A percentile compares a stretch with the other conserved stretches of the same genome.
These are phyloP conservation scores for Diplodus sargus DNA, from an alignment of 2,797 vertebrate genomes.

Conservation along the genomic window DNA sequence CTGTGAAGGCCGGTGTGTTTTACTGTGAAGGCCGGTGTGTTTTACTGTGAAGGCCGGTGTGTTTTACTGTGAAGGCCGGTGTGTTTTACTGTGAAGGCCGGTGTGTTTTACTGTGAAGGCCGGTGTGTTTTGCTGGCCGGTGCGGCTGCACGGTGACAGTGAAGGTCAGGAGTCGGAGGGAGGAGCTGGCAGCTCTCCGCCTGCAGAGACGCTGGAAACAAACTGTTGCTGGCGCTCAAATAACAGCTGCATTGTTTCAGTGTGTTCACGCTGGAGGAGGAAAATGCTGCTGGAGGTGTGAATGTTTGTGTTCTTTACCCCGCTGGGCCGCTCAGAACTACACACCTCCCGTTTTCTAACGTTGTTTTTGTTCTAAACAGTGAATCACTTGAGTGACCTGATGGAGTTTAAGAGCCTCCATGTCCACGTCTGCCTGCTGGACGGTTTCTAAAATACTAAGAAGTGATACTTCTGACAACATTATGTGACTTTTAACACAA, in stretches of 20 bases:
- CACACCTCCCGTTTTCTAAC: neutral
- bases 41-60: too few species aligned
- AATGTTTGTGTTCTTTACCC: constrained; percentile 1
- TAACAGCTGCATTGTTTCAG: constrained; percentile 34
- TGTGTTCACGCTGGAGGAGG: too few species aligned
- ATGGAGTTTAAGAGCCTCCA: too few species aligned
- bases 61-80: neutral
- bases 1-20: neutral
- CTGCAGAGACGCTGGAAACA: constrained; percentile 25
- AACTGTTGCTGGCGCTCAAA: constrained; percentile 19
- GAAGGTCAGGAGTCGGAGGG: neutral
- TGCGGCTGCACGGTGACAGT: neutral
- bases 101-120: constrained; percentile 2
- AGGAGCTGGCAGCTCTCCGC: constrained; percentile 1
- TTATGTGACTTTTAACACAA: too few species aligned
- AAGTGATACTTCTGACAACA: too few species aligned
- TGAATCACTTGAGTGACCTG: too few species aligned
- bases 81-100: too few species aligned
- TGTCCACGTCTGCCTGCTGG: too few species aligned
- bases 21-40: neutral
- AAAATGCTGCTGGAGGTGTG: constrained; percentile 13
- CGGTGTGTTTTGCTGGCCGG: neutral
- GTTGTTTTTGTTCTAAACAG: neutral
- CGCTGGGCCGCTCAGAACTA: neutral
- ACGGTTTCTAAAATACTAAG: too few species aligned